Evolutionary conservation across 2,113 vertebrate genomes (phyloP), one percentile per base, ranked within the genome.

Genomic region (Paralichthys olivaceus): DNA sequence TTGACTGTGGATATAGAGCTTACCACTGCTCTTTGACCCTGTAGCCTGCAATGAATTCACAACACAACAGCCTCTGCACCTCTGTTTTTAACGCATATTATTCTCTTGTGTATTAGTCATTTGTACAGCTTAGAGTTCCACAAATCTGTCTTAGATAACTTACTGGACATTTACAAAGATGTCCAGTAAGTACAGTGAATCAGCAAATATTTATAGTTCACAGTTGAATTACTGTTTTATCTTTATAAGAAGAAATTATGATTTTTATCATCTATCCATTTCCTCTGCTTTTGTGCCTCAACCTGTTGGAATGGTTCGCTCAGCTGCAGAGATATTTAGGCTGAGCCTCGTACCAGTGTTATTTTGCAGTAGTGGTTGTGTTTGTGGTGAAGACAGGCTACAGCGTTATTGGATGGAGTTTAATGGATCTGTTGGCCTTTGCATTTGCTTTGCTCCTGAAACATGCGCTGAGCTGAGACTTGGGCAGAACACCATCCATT

Each of bases 1-100:
- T 96, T 95, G 95, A 94, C 95, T 95, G 95, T 93, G 94, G 93
- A 87, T 94, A 91, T 95, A 93, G 94, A 94, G 95, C 94, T 94
- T 93, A 94, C 87, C 86, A 91, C 86, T 75, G 87, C 93, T 94
- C 92, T 92, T 93, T 94, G 89, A 93, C 92, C 91, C 89, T 75
- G 66, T 17, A 51, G 53, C 84, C 90, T 92, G 91, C 92, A 90
- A 91, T 90, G 91, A 87, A 94, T 90, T 93, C 86, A 66, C 87
- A 40, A 85, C 69, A 63, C 74, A 85, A n/a, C 53, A 55, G 62
- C 56, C 81, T 54, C 49, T 74, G n/a, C 19, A 15, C 47, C 47
- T 77, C 72, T 71, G 72, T 80, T 69, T 20, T 53, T 29, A 60
- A 54, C 32, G 93, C 91, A 93, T 94, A 65, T 69, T 61, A 20